These are phyloP conservation scores for Furcifer pardalis DNA, from an alignment of 2,797 vertebrate genomes.

Conservation along the genomic window DNA sequence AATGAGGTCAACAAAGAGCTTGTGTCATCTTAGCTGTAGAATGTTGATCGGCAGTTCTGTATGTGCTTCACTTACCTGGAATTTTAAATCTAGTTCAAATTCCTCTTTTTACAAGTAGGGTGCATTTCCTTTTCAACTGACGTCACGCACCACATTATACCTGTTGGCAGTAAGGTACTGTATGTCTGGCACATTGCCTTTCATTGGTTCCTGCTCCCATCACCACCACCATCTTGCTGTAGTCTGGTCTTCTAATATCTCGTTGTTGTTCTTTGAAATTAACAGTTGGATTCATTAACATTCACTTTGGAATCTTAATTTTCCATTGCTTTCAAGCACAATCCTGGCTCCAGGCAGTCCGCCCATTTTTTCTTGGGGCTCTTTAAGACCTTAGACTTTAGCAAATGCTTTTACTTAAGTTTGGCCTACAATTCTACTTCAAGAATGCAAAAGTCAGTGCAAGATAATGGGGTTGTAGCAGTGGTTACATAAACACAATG, in stretches of 20 bases:
- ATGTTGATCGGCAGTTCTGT: not conserved
- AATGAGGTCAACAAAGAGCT: not conserved
- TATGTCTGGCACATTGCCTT: not conserved
- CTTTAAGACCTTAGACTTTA: conserved; percentile 28
- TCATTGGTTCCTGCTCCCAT: not conserved
- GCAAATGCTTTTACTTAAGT: conserved; percentile 26
- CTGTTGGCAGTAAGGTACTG: conserved; percentile 24
- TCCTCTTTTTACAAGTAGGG: not conserved
- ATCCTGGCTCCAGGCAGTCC: conserved; percentile 13
- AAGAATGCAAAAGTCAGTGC: conserved; percentile 1
- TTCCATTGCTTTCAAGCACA: not conserved
- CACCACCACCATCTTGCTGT: not conserved
- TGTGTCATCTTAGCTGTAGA: not conserved
- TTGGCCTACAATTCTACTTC: conserved; percentile 18
- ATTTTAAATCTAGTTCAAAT: not conserved
- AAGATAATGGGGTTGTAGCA: conserved; percentile 23
- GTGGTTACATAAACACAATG: not conserved
- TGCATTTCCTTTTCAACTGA: not conserved
- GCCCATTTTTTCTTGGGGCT: conserved; percentile 27
- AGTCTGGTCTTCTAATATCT: conserved; percentile 11
- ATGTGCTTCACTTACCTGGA: not conserved
- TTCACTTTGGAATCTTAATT: not conserved
- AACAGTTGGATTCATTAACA: conserved; percentile 40
- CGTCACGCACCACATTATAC: not conserved
- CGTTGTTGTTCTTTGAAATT: conserved; percentile 46